phyloP scores from a whole-genome alignment of 2,113 vertebrate genomes.

The Carettochelys insculpta region DNA sequence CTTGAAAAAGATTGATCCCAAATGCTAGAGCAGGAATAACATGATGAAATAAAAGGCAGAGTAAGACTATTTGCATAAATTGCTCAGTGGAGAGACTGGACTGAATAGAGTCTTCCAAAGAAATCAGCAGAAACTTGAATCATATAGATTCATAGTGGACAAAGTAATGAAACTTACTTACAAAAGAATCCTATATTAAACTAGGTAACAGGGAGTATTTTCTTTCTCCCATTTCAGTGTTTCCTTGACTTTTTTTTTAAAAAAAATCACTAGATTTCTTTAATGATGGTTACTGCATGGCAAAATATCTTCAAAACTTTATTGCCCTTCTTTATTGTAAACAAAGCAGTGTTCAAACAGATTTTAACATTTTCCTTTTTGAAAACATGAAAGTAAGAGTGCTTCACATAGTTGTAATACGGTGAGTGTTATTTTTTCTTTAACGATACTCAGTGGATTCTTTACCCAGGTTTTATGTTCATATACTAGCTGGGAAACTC shows the following conservation, averaged over 20 bases:
- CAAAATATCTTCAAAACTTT: background rate
- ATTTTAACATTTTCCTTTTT: background rate
- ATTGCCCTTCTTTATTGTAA: conserved; percentile 6
- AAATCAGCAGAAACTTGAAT: background rate
- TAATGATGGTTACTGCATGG: conserved; percentile 11
- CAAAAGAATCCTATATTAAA: background rate
- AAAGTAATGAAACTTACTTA: background rate
- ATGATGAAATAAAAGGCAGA: background rate
- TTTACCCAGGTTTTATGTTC: conserved; percentile 37
- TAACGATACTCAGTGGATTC: conserved; percentile 14
- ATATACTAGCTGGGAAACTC: conserved; percentile 51
- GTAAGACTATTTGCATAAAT: background rate
- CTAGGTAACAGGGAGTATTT: conserved; percentile 29
- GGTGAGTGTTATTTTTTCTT: background rate
- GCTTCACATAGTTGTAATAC: conserved; percentile 1
- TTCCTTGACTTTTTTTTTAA: conserved; percentile 53
- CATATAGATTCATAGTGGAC: rapidly evolving
- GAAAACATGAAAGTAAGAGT: background rate
- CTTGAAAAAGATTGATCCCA: background rate
- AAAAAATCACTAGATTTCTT: conserved; percentile 52
- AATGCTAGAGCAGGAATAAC: background rate
- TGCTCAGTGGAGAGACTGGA: background rate
- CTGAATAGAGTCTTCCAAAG: background rate
- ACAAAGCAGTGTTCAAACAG: background rate
- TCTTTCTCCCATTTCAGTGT: conserved; percentile 40